phyloP scores from a whole-genome alignment of 2,113 vertebrate species.

The Alouatta palliata region DNA sequence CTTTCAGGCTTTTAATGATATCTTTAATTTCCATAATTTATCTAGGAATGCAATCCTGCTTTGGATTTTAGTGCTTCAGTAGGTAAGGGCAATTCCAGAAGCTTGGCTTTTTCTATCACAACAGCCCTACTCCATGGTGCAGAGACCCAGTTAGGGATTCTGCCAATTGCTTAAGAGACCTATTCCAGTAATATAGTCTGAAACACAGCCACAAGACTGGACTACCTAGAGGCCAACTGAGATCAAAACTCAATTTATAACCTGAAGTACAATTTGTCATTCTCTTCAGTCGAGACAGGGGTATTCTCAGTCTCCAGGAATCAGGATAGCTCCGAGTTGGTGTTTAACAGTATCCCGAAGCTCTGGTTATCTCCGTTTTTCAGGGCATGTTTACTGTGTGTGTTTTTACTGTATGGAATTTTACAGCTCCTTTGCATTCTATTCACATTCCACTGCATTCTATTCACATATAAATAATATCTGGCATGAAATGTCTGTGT shows the following conservation, averaged over 20 bases:
- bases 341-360: background rate
- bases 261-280: background rate
- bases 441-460: background rate
- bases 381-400: background rate
- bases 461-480: background rate
- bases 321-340: background rate
- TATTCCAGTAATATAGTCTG: background rate
- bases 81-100: background rate
- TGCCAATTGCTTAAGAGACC: background rate
- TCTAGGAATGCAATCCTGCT: background rate
- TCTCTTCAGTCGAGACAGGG: background rate
- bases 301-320: background rate
- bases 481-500: background rate
- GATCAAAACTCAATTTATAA: constrained; percentile 46
- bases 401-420: background rate
- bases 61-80: background rate
- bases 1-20: background rate
- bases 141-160: background rate
- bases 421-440: background rate
- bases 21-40: background rate
- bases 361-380: background rate
- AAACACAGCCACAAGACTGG: constrained; percentile 15
- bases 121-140: background rate
- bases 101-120: background rate
- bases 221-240: background rate